Base-by-base conservation (phyloP, 2,888 invertebrate species). In the Arenicola marina region DNA sequence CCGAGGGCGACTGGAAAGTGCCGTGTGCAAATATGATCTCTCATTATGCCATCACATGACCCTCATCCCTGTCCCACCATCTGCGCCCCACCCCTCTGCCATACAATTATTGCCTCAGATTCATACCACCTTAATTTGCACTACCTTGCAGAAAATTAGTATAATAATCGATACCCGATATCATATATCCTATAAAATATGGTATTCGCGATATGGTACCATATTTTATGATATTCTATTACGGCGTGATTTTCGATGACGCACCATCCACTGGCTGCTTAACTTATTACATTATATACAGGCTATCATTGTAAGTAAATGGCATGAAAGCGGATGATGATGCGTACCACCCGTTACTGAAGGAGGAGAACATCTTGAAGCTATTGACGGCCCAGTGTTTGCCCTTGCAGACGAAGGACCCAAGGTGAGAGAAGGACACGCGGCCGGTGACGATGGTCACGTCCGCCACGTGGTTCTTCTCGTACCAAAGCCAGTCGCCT, bases 401-500 rank as follows among this genome's bases (percentile, higher is more conserved):
- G 46, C 59, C 54, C 29, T 62, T 62, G 34, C 62, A 62, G 4
- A 61, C 28, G 48, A 53, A 67, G 1, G 26, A 51, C 11, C 66
- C 66, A 18, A 56, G 34, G 2, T 33, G n/a, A 3, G 56, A 55
- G 21, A 56, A 45, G 21, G 26, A 31, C 21, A 67, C 33, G 26
- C 56, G 28, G 18, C 67, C 67, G 11, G 24, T n/a, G 15, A 29
- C 26, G 15, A 66, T 57, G 24, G 26, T 29, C 44, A 66, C 51
- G 34, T 32, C 48, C 31, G 33, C 51, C 33, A 32, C 38, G 29
- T 31, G n/a, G 24, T 58, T 51, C 3, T 28, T 26, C 51, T 58
- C 44, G 26, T 56, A 62, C 21, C 46, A 31, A n/a, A 59, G n/a
- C 67, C 67, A 67, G 3, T 45, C 44, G n/a, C 65, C 67, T 11